A percentile compares a stretch with the other conserved stretches of the same genome.
Evolutionary conservation across 2,113 vertebrate species (phyloP).

Genomic region (Perca flavescens): DNA sequence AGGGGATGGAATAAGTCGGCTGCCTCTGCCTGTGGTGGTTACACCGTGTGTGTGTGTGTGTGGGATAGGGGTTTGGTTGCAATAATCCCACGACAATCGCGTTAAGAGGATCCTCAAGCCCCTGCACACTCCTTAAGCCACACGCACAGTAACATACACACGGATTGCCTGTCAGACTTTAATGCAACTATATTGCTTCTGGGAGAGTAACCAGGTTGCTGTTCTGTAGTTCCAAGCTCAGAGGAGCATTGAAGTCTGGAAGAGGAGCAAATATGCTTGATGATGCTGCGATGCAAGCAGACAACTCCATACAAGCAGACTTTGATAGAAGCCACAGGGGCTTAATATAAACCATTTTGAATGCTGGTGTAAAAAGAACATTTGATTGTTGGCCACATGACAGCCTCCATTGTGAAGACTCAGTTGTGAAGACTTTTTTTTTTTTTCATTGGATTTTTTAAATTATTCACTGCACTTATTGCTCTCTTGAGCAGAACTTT

Average conservation of each 20-base stretch:
- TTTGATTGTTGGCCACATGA: background rate
- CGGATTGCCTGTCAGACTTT: constrained; percentile 68
- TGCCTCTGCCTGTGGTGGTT: constrained; percentile 41
- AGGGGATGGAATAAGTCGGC: constrained; percentile 13
- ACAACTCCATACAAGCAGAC: constrained; percentile 43
- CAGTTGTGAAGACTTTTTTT: constrained; percentile 1
- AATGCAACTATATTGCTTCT: constrained; percentile 69
- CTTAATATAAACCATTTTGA: constrained; percentile 38
- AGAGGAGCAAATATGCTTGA: constrained; percentile 41
- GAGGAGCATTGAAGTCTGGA: constrained; percentile 60
- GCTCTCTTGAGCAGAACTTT: constrained; percentile 19
- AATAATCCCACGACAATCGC: constrained; percentile 75
- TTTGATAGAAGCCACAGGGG: constrained; percentile 25
- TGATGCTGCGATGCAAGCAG: constrained; percentile 41
- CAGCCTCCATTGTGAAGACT: background rate
- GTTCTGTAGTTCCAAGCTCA: constrained; percentile 47
- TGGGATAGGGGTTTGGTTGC: constrained; percentile 39
- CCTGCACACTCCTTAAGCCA: constrained; percentile 63
- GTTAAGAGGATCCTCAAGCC: constrained; percentile 70
- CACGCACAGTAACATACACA: constrained; percentile 34
- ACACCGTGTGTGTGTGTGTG: constrained; percentile 40
- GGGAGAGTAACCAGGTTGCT: constrained; percentile 63
- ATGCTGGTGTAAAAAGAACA: background rate
- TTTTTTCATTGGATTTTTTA: constrained; percentile 1
- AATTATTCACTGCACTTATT: constrained; percentile 9